Base-by-base conservation (phyloP, 2,888 invertebrate species). In the Netelia inedita region DNA sequence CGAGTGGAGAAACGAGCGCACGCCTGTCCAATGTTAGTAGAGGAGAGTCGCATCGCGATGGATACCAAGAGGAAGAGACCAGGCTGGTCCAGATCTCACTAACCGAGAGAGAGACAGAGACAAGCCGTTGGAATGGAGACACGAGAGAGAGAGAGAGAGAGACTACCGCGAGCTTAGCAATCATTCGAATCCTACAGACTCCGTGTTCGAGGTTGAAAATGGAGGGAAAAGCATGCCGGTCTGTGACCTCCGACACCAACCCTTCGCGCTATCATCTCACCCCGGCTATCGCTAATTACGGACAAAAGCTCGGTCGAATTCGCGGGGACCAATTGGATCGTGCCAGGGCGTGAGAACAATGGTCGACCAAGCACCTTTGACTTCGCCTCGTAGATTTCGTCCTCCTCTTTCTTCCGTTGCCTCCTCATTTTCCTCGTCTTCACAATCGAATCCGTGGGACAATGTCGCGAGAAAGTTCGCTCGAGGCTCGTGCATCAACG, bases 171-270 rank as follows among this genome's bases (percentile, higher is more conserved):
- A 63, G 61, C 75, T 53, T 65, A n/a, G 41, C 65, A 74, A 61
- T 69, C 74, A 72, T 82, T 86, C 74, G 80, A 66, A 85, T 81
- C 73, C 68, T 53, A 73, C 46, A 23, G 74, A 82, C 74, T 82
- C 73, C 46, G 65, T 73, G 65, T 66, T 9, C 76, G 57, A 72
- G 71, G 74, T 61, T 43, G 21, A 16, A 69, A 46, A 69, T 57
- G 11, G 61, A 50, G 59, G 76, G 75, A 41, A 75, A 79, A 71
- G 43, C 57, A 19, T 55, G 55, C 9, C 9, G 11, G 55, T 55
- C n/a, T 55, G 35, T 82, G 76, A 78, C 65, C 65, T 75, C 21
- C n/a, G 53, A 69, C 28, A 50, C 35, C 16, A 69, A 66, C 55
- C 28, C n/a, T 11, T 68, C 11, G 14, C 53, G 21, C 9, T 16